These are phyloP conservation scores for Nephrocerus scutellatus DNA, from an alignment of 2,888 invertebrate genomes.

Conservation along the genomic window DNA sequence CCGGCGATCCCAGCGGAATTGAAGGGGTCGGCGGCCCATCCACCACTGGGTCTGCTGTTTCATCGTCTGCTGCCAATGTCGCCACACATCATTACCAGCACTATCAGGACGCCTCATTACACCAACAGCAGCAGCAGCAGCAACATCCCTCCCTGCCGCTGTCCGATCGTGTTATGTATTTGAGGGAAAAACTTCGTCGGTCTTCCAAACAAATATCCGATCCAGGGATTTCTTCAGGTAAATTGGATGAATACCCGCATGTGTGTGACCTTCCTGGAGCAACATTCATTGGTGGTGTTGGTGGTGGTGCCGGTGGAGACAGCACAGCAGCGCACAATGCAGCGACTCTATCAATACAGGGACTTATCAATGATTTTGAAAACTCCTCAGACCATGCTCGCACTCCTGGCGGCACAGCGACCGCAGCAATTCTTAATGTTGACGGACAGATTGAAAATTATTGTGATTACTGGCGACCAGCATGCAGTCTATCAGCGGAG, in stretches of 20 bases:
- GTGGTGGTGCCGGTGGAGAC: slow-evolving; percentile 4
- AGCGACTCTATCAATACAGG: slow-evolving; percentile 37
- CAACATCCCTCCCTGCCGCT: slow-evolving; percentile 30
- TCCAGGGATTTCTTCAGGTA: slow-evolving; percentile 26
- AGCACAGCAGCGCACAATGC: slow-evolving; percentile 19
- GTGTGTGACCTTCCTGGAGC: slow-evolving; percentile 2
- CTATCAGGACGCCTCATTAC: slow-evolving; percentile 39
- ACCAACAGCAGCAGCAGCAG: slow-evolving; percentile 23
- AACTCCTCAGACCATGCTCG: slow-evolving; percentile 17
- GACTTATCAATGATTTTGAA: slow-evolving; percentile 33
- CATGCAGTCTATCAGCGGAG: slow-evolving; percentile 40
- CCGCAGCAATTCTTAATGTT: slow-evolving; percentile 37
- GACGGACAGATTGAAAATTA: slow-evolving; percentile 40
- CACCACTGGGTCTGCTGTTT: slow-evolving; percentile 5
- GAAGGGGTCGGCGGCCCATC: slow-evolving; percentile 1
- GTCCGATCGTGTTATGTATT: slow-evolving; percentile 32
- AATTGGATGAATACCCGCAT: slow-evolving; percentile 11
- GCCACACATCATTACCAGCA: slow-evolving; percentile 38
- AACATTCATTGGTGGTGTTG: background rate
- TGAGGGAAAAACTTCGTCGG: slow-evolving; percentile 34
- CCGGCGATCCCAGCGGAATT: slow-evolving; percentile 19
- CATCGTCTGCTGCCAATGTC: slow-evolving; percentile 27
- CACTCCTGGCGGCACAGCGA: slow-evolving; percentile 15
- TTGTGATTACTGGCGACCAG: slow-evolving; percentile 45
- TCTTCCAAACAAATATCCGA: slow-evolving; percentile 37